These are phyloP conservation scores for Morpho deidamia DNA, from an alignment of 2,888 invertebrate species.

Conservation along the genomic window DNA sequence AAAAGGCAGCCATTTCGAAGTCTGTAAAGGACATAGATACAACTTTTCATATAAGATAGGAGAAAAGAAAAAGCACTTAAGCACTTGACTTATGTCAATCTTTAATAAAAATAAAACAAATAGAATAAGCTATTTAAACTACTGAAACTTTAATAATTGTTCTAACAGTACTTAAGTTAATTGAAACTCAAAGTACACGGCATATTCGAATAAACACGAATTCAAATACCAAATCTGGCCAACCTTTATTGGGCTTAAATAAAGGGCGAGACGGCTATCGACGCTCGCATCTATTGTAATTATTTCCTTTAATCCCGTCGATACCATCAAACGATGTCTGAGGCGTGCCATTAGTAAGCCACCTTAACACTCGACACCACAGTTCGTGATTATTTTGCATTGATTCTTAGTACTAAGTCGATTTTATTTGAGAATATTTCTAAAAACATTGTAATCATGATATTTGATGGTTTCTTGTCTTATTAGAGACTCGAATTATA, in stretches of 20 bases:
- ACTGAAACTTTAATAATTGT: not conserved
- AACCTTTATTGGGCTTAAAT: conserved; percentile 21
- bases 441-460: too few relatives aligned
- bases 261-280: conserved; percentile 24
- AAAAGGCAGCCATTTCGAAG: too few relatives aligned
- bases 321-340: conserved; percentile 20
- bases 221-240: conserved; percentile 18
- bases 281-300: conserved; percentile 27
- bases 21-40: too few relatives aligned
- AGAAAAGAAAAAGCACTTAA: too few relatives aligned
- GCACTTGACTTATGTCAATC: too few relatives aligned
- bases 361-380: conserved; percentile 11
- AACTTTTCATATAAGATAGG: too few relatives aligned
- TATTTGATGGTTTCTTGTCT: too few relatives aligned
- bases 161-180: not conserved
- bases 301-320: conserved; percentile 26
- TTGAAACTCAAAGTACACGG: conserved; percentile 4
- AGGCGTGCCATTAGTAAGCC: conserved; percentile 29
- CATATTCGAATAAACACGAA: conserved; percentile 17
- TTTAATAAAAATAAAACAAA: too few relatives aligned
- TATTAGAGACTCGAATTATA: too few relatives aligned
- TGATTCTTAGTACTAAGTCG: not conserved
- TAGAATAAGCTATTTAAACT: too few relatives aligned
- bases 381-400: conserved; percentile 5
- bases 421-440: not conserved